Conservation (phyloP, 2,888 invertebrate genomes). For the Xestia c-nigrum region DNA sequence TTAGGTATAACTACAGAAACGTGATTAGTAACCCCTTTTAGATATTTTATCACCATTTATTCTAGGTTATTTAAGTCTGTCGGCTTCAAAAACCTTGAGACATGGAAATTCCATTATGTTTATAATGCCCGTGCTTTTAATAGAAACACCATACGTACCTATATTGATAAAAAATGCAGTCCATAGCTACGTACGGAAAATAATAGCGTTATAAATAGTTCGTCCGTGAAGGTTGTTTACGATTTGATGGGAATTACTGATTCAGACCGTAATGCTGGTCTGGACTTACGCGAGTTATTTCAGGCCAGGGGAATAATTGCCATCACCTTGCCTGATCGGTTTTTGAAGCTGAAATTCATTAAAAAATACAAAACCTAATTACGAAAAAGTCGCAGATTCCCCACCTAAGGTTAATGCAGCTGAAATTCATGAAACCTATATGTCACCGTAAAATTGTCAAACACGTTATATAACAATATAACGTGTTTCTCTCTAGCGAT, state of each 20-base stretch:
- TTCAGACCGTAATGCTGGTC: not conserved
- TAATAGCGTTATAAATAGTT: conserved; percentile 22
- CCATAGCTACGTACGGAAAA: conserved; percentile 4
- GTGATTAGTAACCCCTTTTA: not conserved
- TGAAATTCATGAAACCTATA: not conserved
- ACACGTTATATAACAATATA: too few species aligned
- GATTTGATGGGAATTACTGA: not conserved
- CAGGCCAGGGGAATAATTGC: not conserved
- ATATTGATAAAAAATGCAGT: conserved; percentile 26
- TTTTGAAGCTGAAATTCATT: not conserved
- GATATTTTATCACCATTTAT: not conserved
- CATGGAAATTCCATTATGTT: not conserved
- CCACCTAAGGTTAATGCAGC: not conserved
- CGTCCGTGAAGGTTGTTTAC: not conserved
- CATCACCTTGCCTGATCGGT: not conserved
- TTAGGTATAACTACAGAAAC: not conserved
- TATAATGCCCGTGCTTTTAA: not conserved
- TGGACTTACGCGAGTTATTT: conserved; percentile 16
- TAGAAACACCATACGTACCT: not conserved
- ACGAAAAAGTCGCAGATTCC: not conserved
- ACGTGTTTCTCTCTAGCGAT: too few species aligned
- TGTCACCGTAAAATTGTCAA: too few species aligned
- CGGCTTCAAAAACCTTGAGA: not conserved
- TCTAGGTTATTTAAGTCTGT: not conserved
- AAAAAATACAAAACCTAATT: not conserved